These are phyloP conservation scores for Scomber japonicus DNA, from an alignment of 2,113 vertebrate species.

Conservation along the genomic window DNA sequence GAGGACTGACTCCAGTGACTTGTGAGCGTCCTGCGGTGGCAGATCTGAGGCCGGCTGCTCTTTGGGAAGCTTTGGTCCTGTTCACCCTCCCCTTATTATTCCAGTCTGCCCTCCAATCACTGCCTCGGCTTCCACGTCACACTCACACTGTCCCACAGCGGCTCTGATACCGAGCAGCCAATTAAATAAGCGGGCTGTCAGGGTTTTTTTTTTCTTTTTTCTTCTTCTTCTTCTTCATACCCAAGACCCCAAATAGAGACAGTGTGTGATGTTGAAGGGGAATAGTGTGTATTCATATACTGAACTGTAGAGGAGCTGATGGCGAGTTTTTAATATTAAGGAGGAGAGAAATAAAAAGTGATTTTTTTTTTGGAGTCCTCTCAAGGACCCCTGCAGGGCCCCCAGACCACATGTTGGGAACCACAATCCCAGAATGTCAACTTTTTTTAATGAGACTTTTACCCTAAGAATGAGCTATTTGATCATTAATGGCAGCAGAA, in stretches of 20 bases:
- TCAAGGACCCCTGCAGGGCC: slow-evolving; percentile 1
- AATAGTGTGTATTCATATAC: neutral
- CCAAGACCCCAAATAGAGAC: slow-evolving; percentile 8
- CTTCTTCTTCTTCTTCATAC: neutral
- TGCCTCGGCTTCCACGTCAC: slow-evolving; percentile 76
- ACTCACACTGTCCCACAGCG: slow-evolving; percentile 51
- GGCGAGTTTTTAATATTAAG: neutral
- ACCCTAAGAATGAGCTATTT: slow-evolving; percentile 30
- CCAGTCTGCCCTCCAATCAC: slow-evolving; percentile 77
- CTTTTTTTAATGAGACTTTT: slow-evolving; percentile 21
- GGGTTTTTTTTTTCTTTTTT: neutral
- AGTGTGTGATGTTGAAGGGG: neutral
- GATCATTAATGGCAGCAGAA: slow-evolving; percentile 22
- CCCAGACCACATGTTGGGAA: slow-evolving; percentile 42
- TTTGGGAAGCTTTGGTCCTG: slow-evolving; percentile 61
- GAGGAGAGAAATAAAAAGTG: neutral
- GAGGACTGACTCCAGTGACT: slow-evolving; percentile 30
- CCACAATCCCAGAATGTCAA: slow-evolving; percentile 35
- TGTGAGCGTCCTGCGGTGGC: slow-evolving; percentile 49
- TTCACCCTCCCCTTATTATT: slow-evolving; percentile 77
- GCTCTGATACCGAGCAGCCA: slow-evolving; percentile 66
- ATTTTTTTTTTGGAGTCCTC: neutral
- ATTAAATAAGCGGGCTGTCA: slow-evolving; percentile 63
- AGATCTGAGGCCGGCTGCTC: slow-evolving; percentile 58
- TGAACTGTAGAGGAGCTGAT: neutral